phyloP scores from a whole-genome alignment of 2,797 vertebrate genomes.

The Macropodus opercularis region DNA sequence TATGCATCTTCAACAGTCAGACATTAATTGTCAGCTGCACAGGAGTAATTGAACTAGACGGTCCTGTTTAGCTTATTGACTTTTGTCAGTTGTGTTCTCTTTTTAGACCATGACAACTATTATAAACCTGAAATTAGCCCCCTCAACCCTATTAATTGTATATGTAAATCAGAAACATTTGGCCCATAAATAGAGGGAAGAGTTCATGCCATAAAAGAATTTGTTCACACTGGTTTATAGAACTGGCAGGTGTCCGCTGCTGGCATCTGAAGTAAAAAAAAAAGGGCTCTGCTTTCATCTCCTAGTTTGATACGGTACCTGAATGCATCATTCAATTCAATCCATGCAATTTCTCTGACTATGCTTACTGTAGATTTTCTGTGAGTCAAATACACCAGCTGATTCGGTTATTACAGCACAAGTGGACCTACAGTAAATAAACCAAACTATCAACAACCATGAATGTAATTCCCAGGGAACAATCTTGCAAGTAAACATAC shows the following conservation, averaged over 20 bases:
- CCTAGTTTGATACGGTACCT: conserved; percentile 12
- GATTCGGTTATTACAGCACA: too few relatives aligned
- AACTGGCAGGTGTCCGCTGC: conserved; percentile 43
- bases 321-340: conserved; percentile 15
- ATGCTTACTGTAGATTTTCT: neutral
- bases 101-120: conserved; percentile 67
- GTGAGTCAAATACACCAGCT: too few relatives aligned
- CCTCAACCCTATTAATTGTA: conserved; percentile 62
- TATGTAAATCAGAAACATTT: conserved; percentile 64
- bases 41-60: conserved; percentile 66
- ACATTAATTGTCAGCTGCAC: conserved; percentile 63
- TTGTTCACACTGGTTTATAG: conserved; percentile 44
- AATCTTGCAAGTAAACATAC: too few relatives aligned
- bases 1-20: conserved; percentile 57
- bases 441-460: too few relatives aligned
- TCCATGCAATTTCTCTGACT: conserved; percentile 40
- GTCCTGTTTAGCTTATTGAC: conserved; percentile 68
- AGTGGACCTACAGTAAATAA: too few relatives aligned
- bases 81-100: conserved; percentile 75
- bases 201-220: conserved; percentile 55
- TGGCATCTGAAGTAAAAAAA: conserved; percentile 14
- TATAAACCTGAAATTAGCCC: conserved; percentile 55
- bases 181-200: conserved; percentile 44
- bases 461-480: too few relatives aligned
- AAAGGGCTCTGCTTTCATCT: conserved; percentile 10